Base-by-base conservation (phyloP, 2,113 vertebrate species). In the Callocephalon fimbriatum region DNA sequence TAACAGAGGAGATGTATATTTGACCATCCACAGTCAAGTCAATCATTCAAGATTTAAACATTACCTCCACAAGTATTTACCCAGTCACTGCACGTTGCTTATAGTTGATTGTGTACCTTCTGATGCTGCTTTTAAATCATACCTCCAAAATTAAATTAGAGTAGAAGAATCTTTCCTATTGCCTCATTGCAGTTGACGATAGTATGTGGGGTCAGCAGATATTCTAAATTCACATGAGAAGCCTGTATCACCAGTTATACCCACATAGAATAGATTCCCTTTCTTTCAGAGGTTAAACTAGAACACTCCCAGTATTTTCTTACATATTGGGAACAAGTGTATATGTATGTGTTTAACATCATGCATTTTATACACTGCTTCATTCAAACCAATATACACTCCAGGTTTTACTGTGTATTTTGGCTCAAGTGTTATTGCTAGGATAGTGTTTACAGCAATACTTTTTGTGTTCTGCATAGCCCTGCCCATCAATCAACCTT, bases 1-100 rank as follows among this genome's bases (percentile, higher is more conserved):
- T 95, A 89, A 85, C 86, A 93, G 94, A 91, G 80, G 77, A 97
- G 93, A 94, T 15, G 1, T 90, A 40, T 61, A 94, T 96, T 77
- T 97, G 96, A 92, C 91, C 96, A 79, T 54, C 77, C 62, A 40
- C 70, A 54, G 81, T 40, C 74, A 62, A 92, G 95, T 95, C 93
- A 96, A 85, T 94, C 93, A 94, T 79, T 91, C 86, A 56, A 79
- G 94, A 89, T 89, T 91, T 95, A 93, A 96, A 92, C 83, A 72
- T 92, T 91, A 86, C 86, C 95, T 96, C 84, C 94, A 96, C 94
- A 96, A 86, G 70, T 93, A 96, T 95, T 95, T 91, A 94, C 73
- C 77, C 84, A 89, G 54, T 37, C 62, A 11, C 44, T 19, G 42
- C 88, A 94, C 10, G 3, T 67, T 77, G 78, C 67, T 81, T 89